A percentile compares a stretch with the other conserved stretches of the same genome.
Conservation (phyloP, 2,888 invertebrate genomes). For the Disparrhopalites patrizii region DNA sequence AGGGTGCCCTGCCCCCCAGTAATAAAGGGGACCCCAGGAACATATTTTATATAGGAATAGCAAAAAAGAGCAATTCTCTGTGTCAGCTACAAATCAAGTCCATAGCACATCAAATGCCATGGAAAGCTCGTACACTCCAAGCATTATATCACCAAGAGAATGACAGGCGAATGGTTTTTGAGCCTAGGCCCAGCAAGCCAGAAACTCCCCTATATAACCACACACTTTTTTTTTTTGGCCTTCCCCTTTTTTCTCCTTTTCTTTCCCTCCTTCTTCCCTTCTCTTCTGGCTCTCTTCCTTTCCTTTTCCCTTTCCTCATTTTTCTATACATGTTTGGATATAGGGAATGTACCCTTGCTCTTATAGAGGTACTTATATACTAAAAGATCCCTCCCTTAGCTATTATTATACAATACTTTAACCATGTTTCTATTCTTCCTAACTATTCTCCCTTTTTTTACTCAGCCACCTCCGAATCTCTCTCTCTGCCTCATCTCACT, state of each 20-base stretch:
- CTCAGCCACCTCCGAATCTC: neutral
- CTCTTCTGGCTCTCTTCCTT: constrained; percentile 12
- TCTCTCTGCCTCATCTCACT: constrained; percentile 11
- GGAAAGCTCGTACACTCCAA: constrained; percentile 28
- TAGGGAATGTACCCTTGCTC: too few relatives aligned
- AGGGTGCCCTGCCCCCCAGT: constrained; percentile 25
- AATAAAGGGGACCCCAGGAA: constrained; percentile 29
- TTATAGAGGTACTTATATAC: too few relatives aligned
- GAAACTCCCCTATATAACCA: constrained; percentile 30
- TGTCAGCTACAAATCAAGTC: constrained; percentile 30
- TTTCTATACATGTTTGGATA: neutral
- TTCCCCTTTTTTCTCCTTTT: constrained; percentile 18
- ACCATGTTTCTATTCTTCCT: constrained; percentile 18
- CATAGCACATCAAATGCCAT: constrained; percentile 30
- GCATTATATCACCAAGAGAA: constrained; percentile 28
- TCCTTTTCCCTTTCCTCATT: neutral
- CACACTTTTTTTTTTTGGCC: constrained; percentile 22
- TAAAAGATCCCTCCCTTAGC: too few relatives aligned
- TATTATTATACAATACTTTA: too few relatives aligned
- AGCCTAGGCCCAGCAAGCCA: constrained; percentile 29
- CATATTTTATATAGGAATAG: constrained; percentile 30
- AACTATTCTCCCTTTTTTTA: neutral
- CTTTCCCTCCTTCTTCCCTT: neutral
- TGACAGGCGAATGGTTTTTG: constrained; percentile 28
- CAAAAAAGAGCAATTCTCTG: constrained; percentile 32